Evolutionary conservation across 2,888 invertebrate genomes (phyloP), one percentile per base, ranked within the genome.

Genomic region (Morpho achilles): DNA sequence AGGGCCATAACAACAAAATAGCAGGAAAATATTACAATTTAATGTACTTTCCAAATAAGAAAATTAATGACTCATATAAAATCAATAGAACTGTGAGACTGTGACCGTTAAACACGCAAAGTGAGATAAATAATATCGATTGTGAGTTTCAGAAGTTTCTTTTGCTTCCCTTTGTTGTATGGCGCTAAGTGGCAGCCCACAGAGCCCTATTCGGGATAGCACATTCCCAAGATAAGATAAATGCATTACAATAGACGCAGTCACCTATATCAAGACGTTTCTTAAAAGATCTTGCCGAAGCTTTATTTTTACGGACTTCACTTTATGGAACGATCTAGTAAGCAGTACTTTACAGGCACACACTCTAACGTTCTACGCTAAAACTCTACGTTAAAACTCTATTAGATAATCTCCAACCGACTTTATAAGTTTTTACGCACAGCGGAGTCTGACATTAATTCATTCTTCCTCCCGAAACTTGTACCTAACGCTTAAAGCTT

Each of bases 211-310:
- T 73, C 77, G 81, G 82, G 82, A 79, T 82, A 79, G 79, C 82
- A 80, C 87, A 89, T 89, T 89, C 88, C 77, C 69, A 52, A 87
- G 86, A 87, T 86, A 87, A 87, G 86, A 85, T 84, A 85, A 66
- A 67, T 71, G 77, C 86, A 87, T 87, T 82, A 80, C 86, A 77
- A 82, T 80, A 75, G 71, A 77, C 74, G 76, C 75, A 82, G 76
- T 87, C 88, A 88, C 73, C 76, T 69, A 58, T 44, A 52, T 51
- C 57, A 53, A 55, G 54, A 59, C 22, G 8, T 8, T 50, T 16
- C 16, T 1, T 32, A 5, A 5, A 5, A 32, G 32, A 32, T 32
- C 32, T 5, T 32, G 23, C 4, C 23, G 5, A 5, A 32, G 4
- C 32, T 32, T 32, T 5, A 32, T 32, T 32, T 32, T 5, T 32